These are phyloP conservation scores for Diceros bicornis DNA, from an alignment of 2,797 vertebrate species.

Conservation along the genomic window DNA sequence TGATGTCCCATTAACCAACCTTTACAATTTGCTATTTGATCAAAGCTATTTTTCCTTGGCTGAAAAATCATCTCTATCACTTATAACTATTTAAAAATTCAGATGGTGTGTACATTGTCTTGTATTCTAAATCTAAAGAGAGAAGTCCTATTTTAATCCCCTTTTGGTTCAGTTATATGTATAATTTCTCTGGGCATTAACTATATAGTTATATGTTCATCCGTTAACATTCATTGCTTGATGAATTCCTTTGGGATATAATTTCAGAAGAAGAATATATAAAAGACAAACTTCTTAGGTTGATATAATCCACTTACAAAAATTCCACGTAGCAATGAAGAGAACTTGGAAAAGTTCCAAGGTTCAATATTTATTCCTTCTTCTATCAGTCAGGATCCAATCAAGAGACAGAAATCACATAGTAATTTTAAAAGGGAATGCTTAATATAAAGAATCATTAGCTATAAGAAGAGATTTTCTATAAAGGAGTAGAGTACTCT, in stretches of 20 bases:
- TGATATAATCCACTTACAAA: slow-evolving; percentile 73
- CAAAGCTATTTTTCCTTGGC: slow-evolving; percentile 27
- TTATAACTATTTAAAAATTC: slow-evolving; percentile 34
- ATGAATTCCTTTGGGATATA: slow-evolving; percentile 62
- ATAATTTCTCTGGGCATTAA: slow-evolving; percentile 55
- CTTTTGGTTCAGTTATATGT: slow-evolving; percentile 36
- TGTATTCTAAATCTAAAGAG: slow-evolving; percentile 56
- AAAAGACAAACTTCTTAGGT: slow-evolving; percentile 67
- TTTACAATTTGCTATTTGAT: neutral
- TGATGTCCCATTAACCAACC: neutral
- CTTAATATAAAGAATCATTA: neutral
- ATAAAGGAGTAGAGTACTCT: neutral
- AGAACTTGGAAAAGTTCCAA: slow-evolving; percentile 17
- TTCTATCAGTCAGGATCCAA: neutral
- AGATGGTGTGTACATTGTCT: neutral
- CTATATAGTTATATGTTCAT: slow-evolving; percentile 35
- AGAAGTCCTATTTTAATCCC: slow-evolving; percentile 40
- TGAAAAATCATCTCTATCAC: neutral
- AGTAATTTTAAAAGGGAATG: neutral
- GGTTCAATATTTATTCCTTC: slow-evolving; percentile 71
- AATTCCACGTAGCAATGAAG: slow-evolving; percentile 61
- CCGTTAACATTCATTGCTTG: slow-evolving; percentile 73
- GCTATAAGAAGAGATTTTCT: neutral
- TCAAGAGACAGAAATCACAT: neutral
- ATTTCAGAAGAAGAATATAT: slow-evolving; percentile 55